Conservation (phyloP, 1,140 invertebrate genomes). For the Cydia strobilella region DNA sequence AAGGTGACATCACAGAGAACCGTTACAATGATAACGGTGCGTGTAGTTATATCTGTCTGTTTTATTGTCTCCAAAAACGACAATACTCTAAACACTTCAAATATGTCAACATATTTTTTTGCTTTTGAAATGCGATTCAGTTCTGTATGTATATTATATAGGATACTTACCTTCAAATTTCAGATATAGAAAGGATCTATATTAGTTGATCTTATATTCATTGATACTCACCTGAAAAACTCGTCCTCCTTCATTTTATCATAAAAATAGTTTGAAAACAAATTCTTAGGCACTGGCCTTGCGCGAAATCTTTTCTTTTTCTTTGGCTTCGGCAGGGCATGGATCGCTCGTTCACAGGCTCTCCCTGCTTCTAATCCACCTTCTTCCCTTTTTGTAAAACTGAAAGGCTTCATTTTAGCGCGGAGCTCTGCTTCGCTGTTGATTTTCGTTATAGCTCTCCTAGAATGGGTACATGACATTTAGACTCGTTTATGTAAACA, state of each 20-base stretch:
- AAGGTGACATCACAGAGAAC: too few relatives aligned
- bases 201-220: too few relatives aligned
- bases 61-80: too few relatives aligned
- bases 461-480: slow-evolving; percentile 46
- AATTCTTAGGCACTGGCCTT: slow-evolving; percentile 84
- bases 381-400: slow-evolving; percentile 82
- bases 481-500: too few relatives aligned
- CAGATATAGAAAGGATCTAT: too few relatives aligned
- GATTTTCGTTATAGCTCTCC: slow-evolving; percentile 79
- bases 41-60: too few relatives aligned
- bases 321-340: slow-evolving; percentile 55
- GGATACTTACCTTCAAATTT: too few relatives aligned
- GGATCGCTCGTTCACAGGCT: slow-evolving; percentile 70
- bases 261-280: slow-evolving; percentile 86
- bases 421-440: slow-evolving; percentile 80
- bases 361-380: slow-evolving; percentile 59
- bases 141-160: too few relatives aligned
- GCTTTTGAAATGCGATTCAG: too few relatives aligned
- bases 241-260: slow-evolving; percentile 86
- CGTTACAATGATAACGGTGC: neutral
- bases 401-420: slow-evolving; percentile 84
- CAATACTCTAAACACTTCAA: too few relatives aligned
- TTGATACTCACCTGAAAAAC: slow-evolving; percentile 82
- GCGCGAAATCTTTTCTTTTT: slow-evolving; percentile 82
- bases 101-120: too few relatives aligned